Evolutionary conservation across 2,797 vertebrate genomes (phyloP).

Genomic region (Sebastes hopkinsi): DNA sequence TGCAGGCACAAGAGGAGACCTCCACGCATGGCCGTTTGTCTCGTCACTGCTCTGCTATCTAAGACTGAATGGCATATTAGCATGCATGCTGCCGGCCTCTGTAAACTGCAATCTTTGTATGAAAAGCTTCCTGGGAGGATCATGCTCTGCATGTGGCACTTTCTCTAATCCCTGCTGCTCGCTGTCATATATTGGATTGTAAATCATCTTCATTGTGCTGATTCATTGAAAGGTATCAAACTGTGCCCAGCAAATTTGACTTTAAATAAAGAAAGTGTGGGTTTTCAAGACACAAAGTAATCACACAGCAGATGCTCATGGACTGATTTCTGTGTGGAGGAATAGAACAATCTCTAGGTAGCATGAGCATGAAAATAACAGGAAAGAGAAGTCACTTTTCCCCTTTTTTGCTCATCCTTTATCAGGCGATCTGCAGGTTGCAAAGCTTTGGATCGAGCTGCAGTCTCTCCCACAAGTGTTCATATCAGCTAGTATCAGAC

Average conservation of each 20-base stretch:
- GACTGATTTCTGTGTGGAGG: neutral
- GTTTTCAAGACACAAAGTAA: neutral
- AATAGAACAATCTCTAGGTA: neutral
- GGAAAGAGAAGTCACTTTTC: neutral
- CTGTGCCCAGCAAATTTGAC: neutral
- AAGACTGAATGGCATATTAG: neutral
- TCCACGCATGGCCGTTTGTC: constrained; percentile 4
- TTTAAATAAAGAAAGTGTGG: neutral
- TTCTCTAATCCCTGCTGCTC: constrained; percentile 15
- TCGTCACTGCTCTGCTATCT: neutral
- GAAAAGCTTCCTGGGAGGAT: neutral
- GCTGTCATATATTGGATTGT: constrained; percentile 6
- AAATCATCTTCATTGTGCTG: constrained; percentile 13
- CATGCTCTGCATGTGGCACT: neutral
- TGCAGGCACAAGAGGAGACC: constrained; percentile 63
- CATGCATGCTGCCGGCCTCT: neutral
- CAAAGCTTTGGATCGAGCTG: constrained; percentile 30
- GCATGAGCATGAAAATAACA: neutral
- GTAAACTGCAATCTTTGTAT: neutral
- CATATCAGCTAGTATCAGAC: constrained; percentile 44
- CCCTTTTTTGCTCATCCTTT: constrained; percentile 10
- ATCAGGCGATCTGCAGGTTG: constrained; percentile 28
- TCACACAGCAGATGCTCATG: neutral
- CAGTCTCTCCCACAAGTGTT: constrained; percentile 31
- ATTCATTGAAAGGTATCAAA: constrained; percentile 23